A percentile compares a stretch with the other conserved stretches of the same genome.
Evolutionary conservation across 2,888 invertebrate species (phyloP).

Genomic region (Drosophila monieri): DNA sequence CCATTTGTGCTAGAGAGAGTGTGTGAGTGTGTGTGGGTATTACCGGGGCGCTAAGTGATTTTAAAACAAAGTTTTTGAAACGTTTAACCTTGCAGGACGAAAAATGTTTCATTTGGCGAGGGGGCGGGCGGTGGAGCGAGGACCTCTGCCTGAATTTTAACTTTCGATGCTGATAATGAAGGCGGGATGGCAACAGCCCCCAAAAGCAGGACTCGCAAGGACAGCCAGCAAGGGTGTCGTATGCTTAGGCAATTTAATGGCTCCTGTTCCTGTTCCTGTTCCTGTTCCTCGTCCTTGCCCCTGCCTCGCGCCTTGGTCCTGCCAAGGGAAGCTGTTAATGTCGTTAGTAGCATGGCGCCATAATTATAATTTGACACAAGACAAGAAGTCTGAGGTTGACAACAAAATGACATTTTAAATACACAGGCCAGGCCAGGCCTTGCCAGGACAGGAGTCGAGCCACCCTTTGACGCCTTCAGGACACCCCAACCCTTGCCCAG

Average conservation of each 20-base stretch:
- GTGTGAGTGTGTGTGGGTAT: constrained; percentile 19
- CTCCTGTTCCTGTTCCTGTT: constrained; percentile 39
- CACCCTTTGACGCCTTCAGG: constrained; percentile 36
- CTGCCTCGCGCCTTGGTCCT: too few species aligned
- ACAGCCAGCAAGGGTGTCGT: constrained; percentile 61
- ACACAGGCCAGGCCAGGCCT: constrained; percentile 36
- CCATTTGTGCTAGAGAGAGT: neutral
- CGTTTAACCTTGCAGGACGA: constrained; percentile 69
- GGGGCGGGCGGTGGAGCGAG: neutral
- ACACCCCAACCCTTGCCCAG: constrained; percentile 5
- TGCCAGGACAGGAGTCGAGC: constrained; percentile 7
- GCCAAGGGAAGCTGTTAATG: constrained; percentile 54
- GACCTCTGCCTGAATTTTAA: constrained; percentile 65
- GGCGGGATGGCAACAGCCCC: constrained; percentile 31
- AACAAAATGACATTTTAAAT: constrained; percentile 81
- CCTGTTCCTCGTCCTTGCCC: constrained; percentile 9
- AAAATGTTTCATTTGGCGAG: constrained; percentile 53
- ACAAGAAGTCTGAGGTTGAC: constrained; percentile 82
- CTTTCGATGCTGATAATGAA: constrained; percentile 78
- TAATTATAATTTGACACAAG: constrained; percentile 81
- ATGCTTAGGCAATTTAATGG: constrained; percentile 76
- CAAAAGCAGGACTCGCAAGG: neutral
- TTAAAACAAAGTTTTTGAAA: constrained; percentile 80
- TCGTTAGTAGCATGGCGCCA: constrained; percentile 73
- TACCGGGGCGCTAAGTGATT: constrained; percentile 71